Conservation (phyloP, 1,140 invertebrate species). For the Eumaeus atala region DNA sequence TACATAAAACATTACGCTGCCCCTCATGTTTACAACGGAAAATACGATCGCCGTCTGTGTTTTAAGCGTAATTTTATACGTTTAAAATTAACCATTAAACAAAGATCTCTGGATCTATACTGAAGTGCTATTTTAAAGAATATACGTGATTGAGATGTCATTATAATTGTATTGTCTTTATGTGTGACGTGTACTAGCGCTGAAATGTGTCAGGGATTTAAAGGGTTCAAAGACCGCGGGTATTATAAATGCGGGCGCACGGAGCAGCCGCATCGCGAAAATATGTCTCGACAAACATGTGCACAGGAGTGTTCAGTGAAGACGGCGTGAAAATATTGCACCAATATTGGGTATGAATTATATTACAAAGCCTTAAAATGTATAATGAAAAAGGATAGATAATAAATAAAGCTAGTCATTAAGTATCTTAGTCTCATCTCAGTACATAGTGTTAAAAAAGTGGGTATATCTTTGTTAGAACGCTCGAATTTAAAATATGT, state of each 20-base stretch:
- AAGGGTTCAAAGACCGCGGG: slow-evolving; percentile 50
- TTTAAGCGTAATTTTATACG: slow-evolving; percentile 47
- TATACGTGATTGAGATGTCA: slow-evolving; percentile 29
- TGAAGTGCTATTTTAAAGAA: slow-evolving; percentile 36
- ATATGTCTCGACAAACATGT: slow-evolving; percentile 61
- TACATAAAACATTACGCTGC: slow-evolving; percentile 65
- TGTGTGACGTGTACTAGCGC: slow-evolving; percentile 16
- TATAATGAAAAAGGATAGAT: too few species aligned
- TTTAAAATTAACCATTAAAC: slow-evolving; percentile 58
- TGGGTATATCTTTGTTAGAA: too few species aligned
- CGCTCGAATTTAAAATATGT: too few species aligned
- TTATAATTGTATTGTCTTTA: slow-evolving; percentile 23
- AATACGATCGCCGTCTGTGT: slow-evolving; percentile 51
- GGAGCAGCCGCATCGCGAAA: slow-evolving; percentile 48
- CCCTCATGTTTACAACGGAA: slow-evolving; percentile 69
- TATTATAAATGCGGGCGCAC: slow-evolving; percentile 67
- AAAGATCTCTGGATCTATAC: slow-evolving; percentile 34
- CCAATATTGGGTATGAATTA: too few species aligned
- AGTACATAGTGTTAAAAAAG: too few species aligned
- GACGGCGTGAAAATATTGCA: too few species aligned
- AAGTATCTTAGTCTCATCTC: too few species aligned
- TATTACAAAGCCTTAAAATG: too few species aligned
- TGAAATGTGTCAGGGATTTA: slow-evolving; percentile 55
- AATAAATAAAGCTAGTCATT: too few species aligned
- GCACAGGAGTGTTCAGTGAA: too few species aligned